These are phyloP conservation scores for Pantherophis alleghaniensis DNA, from an alignment of 2,797 vertebrate species.

Conservation along the genomic window DNA sequence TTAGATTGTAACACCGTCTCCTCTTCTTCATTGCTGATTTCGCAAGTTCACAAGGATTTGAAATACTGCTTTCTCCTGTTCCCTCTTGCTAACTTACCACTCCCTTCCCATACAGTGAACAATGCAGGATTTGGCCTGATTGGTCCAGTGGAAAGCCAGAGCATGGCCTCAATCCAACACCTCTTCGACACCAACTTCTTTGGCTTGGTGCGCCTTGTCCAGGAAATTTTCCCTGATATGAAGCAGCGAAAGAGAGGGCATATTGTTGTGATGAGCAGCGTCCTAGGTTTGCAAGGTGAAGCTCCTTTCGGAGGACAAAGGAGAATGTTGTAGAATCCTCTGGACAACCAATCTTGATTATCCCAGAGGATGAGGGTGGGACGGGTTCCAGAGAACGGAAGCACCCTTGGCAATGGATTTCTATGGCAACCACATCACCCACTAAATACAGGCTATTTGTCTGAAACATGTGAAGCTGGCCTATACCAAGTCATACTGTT, in stretches of 20 bases:
- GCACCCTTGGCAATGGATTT: no score
- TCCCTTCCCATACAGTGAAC: constrained; percentile 61
- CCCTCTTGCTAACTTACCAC: neutral
- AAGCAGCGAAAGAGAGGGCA: constrained; percentile 71
- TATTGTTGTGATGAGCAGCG: constrained; percentile 77
- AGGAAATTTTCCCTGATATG: constrained; percentile 75
- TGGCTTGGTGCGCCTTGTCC: constrained; percentile 71
- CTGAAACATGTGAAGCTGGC: neutral
- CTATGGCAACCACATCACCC: neutral
- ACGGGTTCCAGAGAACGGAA: neutral
- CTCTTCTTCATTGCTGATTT: neutral
- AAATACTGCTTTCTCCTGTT: neutral
- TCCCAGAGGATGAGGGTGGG: no score
- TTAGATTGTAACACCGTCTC: neutral
- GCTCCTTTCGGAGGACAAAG: neutral
- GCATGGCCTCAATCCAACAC: constrained; percentile 61
- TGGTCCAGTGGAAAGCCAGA: constrained; percentile 73
- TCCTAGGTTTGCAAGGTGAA: constrained; percentile 74
- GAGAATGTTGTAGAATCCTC: no score
- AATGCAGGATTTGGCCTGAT: constrained; percentile 76
- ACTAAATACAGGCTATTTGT: neutral
- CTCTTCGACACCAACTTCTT: constrained; percentile 77
- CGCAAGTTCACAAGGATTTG: neutral
- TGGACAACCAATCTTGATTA: neutral
- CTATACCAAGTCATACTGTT: neutral